Evolutionary conservation across 2,888 invertebrate genomes (phyloP), one percentile per base, ranked within the genome.

Genomic region (Laspeyria flexula): DNA sequence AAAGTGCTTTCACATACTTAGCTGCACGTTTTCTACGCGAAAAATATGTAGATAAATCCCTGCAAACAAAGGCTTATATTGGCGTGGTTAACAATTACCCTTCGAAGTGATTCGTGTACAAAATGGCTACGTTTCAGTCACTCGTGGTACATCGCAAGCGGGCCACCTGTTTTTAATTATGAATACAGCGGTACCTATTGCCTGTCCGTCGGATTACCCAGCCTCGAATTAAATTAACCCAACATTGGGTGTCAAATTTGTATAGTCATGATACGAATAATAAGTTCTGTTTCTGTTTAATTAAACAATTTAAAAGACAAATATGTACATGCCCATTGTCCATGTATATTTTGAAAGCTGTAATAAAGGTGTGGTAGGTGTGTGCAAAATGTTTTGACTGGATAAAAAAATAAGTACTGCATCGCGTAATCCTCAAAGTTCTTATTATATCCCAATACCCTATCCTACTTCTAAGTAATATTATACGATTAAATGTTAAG

Each of bases 81-180:
- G 18, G 48, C 47, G 44, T 47, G 42, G 40, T 31, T 46, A 59
- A 50, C 44, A 56, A 46, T 50, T 50, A 33, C 25, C 53, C 53
- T 52, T 48, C 57, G 57, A 62, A 70, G 50, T 43, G 49, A 55
- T 45, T 57, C 61, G 43, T 55, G 53, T 64, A 61, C 55, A 65
- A 60, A 68, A 73, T 57, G 50, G 52, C 51, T 51, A 55, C 43
- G 38, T 44, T 73, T 61, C 43, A 58, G 55, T 64, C 55, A 60
- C 60, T 57, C 58, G 57, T 46, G 40, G 51, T 55, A 65, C 44
- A 54, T 51, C 31, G 30, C n/a, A 45, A 41, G 55, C 52, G 50
- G 58, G 58, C 71, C 65, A 79, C 78, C 74, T 76, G 74, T 74
- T 74, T 69, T 79, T 76, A 81, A 79, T 81, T 77, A 78, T 75